A percentile compares a stretch with the other conserved stretches of the same genome.
Conservation (phyloP, 2,113 vertebrate genomes). For the Pygoscelis antarcticus region DNA sequence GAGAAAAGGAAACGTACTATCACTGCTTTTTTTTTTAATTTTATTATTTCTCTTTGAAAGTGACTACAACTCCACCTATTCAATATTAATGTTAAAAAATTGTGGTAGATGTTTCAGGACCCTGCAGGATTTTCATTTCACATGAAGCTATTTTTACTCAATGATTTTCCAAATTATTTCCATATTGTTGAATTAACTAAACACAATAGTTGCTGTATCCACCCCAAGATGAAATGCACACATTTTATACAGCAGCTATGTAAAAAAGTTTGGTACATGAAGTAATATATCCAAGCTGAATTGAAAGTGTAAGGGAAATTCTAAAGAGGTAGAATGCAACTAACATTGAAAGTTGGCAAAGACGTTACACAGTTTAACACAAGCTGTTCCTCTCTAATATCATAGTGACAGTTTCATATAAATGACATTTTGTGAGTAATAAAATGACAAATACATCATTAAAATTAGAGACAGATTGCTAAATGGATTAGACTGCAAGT, state of each 20-base stretch:
- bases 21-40: not conserved
- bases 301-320: not conserved
- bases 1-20: not conserved
- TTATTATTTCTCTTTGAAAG: not conserved
- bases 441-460: conserved; percentile 68
- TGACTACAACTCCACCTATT: not conserved
- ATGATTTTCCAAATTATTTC: not conserved
- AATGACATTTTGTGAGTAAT: conserved; percentile 61
- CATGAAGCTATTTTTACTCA: not conserved
- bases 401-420: conserved; percentile 55
- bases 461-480: conserved; percentile 67
- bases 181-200: not conserved
- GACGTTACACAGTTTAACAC: conserved; percentile 18
- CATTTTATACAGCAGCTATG: not conserved
- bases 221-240: not conserved
- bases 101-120: not conserved
- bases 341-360: conserved; percentile 39
- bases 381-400: conserved; percentile 64
- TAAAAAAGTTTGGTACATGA: not conserved
- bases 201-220: not conserved
- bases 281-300: not conserved
- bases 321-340: conserved; percentile 4
- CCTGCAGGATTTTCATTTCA: not conserved
- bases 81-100: not conserved
- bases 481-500: conserved; percentile 52